Evolutionary conservation across 53 echinoderm and acorn worm genomes (phyloP), one percentile per base, ranked within the genome.

Genomic region (Luidia sarsii): DNA sequence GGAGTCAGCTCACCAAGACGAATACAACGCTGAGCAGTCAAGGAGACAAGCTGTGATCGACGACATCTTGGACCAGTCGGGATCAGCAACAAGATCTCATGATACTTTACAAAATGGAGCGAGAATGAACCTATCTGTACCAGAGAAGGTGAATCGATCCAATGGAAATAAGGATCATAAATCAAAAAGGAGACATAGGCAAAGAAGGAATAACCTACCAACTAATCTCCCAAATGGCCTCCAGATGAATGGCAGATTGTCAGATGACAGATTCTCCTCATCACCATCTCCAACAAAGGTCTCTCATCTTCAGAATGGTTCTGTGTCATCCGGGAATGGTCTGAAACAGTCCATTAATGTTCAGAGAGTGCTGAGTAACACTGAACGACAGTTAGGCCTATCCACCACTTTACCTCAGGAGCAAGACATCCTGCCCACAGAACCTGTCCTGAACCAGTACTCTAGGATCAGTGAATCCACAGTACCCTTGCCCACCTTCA

Each of bases 41-140:
- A 72, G 72, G 16, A 36, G 72, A 15, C 57, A 72, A 24, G 39
- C 6, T 25, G 55, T 72, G 56, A 72, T 72, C 25, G 56, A 72
- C 24, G 39, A 41, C 39, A 72, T 72, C 41, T 10, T 72, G 0
- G 3, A 16, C 28, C 72, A 39, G 39, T 72, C 72, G 56, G 15
- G 50, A 37, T 37, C 55, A 20, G 24, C 36, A 10, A 27, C 10
- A 54, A 39, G 25, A 56, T 41, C 72, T 38, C 27, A 39, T n/a
- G n/a, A n/a, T n/a, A n/a, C n/a, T n/a, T n/a, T n/a, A n/a, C n/a
- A n/a, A n/a, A n/a, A n/a, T n/a, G n/a, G n/a, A n/a, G n/a, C n/a
- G n/a, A n/a, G n/a, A n/a, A n/a, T n/a, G n/a, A n/a, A n/a, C n/a
- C n/a, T n/a, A n/a, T n/a, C n/a, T n/a, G n/a, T n/a, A n/a, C n/a